Evolutionary conservation across 2,888 invertebrate genomes (phyloP), one percentile per base, ranked within the genome.

Genomic region (Archips crataeganus): DNA sequence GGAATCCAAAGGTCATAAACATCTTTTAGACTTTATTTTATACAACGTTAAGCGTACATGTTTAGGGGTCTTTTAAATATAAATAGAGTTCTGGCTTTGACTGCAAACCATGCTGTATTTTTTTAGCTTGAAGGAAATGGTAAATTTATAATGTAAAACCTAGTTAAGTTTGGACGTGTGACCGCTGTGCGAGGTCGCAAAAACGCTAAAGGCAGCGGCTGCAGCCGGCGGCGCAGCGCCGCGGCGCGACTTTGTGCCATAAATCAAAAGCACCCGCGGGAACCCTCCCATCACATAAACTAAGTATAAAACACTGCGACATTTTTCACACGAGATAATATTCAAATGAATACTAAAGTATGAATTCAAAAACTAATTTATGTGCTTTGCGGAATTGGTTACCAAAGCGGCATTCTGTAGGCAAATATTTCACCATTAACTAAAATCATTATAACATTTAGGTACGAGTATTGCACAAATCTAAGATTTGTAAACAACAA

Each of bases 261-360:
- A 93, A 93, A 93, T 93, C 93, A 94, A 91, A 91, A 87, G 86
- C 86, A 89, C 90, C 89, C 90, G 81, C 81, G 91, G 89, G 90
- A 89, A 81, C 86, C 84, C 87, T 86, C 87, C 79, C 80, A 82
- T 87, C 84, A 82, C 85, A 86, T 84, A 85, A 85, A 82, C 85
- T 86, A 87, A 87, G 84, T 86, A 88, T 87, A 89, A 84, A 87
- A 85, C 84, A 86, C 83, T 84, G 80, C 75, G 74, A 81, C 80
- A 79, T 81, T 81, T 81, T 81, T 80, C 84, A 83, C 81, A 82
- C 77, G 78, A 84, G 81, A 84, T 83, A 81, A 87, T 84, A 79
- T 81, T 80, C 77, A 80, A 80, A 81, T 77, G 75, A 77, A 80
- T 78, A 75, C 77, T 75, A 74, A 74, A 76, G 65, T 73, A 71